Base-by-base conservation (phyloP, 1,140 invertebrate genomes). In the Elymnias hypermnestra region DNA sequence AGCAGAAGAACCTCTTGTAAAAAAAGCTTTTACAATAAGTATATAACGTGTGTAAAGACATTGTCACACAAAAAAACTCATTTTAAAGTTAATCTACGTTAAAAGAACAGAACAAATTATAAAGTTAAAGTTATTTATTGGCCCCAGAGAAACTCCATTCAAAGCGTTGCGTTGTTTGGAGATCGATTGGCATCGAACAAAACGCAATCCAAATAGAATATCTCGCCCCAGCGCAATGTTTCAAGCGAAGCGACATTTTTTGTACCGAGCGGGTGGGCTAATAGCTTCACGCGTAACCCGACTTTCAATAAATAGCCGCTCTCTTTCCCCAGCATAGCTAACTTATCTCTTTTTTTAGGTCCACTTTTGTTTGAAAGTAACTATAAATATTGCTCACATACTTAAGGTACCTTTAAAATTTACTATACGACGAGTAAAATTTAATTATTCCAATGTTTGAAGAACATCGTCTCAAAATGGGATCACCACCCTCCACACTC, bases 191-290 rank as follows among this genome's bases (percentile, higher is more conserved):
- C 39, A 64, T 49, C 54, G 71, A 77, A 82, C 82, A 79, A 84
- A 84, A 84, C 78, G 83, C 76, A 78, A 77, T 83, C 65, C 59
- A 69, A 81, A 84, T 84, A 78, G 76, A 77, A 82, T 77, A 75
- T 77, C 68, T 59, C 63, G 51, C 72, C 66, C 62, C 53, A 48
- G 65, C 63, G 69, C 71, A 77, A 81, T 81, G 78, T 81, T 81
- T 83, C 76, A 83, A 67, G 36, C 58, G 57, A 61, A 68, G 64
- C 81, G 81, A 78, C 74, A 77, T 66, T 84, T 84, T 82, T 81
- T 81, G 72, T 77, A 66, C 42, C 62, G 52, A 58, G 59, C 41
- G 53, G 54, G 52, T 70, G 53, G 70, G 77, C 76, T 82, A 84
- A 84, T 84, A 71, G 74, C 57, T 70, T 66, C 71, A 72, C 75